Percentiles rank a stretch among this genome's conserved stretches.
phyloP scores from a whole-genome alignment of 2,113 vertebrate genomes.

The Phoxinus phoxinus region DNA sequence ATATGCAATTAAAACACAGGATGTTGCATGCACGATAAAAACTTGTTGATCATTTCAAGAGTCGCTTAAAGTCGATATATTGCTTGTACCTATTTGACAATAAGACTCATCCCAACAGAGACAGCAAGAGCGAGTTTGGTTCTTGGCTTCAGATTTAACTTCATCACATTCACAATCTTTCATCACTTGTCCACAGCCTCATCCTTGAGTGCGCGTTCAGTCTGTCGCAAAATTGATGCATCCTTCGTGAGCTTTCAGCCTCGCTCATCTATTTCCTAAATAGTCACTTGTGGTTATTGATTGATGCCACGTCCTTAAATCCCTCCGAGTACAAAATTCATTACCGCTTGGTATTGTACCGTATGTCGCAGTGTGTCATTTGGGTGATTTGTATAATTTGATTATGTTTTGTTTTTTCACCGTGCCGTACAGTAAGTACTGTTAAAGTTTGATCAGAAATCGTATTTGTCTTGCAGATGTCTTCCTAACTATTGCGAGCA shows the following conservation, averaged over 20 bases:
- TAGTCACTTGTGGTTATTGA: conserved; percentile 40
- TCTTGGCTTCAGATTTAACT: conserved; percentile 13
- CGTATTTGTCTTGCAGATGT: conserved; percentile 72
- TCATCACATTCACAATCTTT: conserved; percentile 11
- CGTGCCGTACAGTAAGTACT: neutral
- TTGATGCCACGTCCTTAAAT: conserved; percentile 29
- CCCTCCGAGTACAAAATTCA: conserved; percentile 1
- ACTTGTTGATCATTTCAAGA: neutral
- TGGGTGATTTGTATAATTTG: conserved; percentile 23
- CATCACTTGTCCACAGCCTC: conserved; percentile 17
- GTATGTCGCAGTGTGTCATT: neutral
- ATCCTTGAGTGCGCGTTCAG: conserved; percentile 26
- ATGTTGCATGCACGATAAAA: neutral
- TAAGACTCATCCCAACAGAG: neutral
- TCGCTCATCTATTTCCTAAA: conserved; percentile 37
- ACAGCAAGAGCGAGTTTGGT: neutral
- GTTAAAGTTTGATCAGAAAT: neutral
- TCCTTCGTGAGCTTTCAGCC: conserved; percentile 29
- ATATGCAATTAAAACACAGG: neutral
- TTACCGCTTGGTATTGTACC: neutral
- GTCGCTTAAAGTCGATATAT: neutral
- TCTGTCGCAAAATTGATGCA: conserved; percentile 31
- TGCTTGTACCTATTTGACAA: neutral
- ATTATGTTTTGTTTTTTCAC: conserved; percentile 10
- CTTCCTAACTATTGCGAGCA: conserved; percentile 87